Evolutionary conservation across 2,888 invertebrate species (phyloP).

Genomic region (Neoitamus cyanurus): DNA sequence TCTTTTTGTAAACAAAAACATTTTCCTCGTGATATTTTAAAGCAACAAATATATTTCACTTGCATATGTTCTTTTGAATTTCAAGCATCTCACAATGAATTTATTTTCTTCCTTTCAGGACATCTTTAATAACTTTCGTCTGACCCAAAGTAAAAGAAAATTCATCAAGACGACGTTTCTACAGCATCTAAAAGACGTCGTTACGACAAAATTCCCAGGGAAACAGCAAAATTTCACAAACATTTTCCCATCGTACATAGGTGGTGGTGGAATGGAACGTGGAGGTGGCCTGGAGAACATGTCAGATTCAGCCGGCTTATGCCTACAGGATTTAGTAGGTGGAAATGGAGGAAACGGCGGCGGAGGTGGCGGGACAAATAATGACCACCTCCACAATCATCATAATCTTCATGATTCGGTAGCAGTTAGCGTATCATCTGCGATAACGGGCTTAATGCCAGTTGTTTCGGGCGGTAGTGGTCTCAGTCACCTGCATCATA

Average conservation of each 20-base stretch:
- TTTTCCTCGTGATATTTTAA: no score
- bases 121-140: not conserved
- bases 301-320: slow-evolving; percentile 72
- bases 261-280: slow-evolving; percentile 60
- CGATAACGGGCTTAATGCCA: slow-evolving; percentile 71
- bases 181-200: slow-evolving; percentile 66
- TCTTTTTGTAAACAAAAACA: no score
- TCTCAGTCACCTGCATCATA: slow-evolving; percentile 65
- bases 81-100: not conserved
- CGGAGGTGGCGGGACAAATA: slow-evolving; percentile 59
- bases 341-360: slow-evolving; percentile 62
- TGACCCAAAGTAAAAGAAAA: slow-evolving; percentile 51
- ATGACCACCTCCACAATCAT: slow-evolving; percentile 62
- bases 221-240: slow-evolving; percentile 65
- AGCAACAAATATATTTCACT: no score
- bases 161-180: slow-evolving; percentile 66
- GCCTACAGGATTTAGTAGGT: slow-evolving; percentile 77
- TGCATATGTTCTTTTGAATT: no score
- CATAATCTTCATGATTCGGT: slow-evolving; percentile 69
- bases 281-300: slow-evolving; percentile 68
- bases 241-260: slow-evolving; percentile 65
- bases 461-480: slow-evolving; percentile 59
- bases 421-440: slow-evolving; percentile 70
- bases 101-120: not conserved
- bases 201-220: slow-evolving; percentile 65